Percentiles rank a stretch among this genome's conserved stretches.
Conservation (phyloP, 1,140 invertebrate genomes). For the Drosophila equinoxialis region DNA sequence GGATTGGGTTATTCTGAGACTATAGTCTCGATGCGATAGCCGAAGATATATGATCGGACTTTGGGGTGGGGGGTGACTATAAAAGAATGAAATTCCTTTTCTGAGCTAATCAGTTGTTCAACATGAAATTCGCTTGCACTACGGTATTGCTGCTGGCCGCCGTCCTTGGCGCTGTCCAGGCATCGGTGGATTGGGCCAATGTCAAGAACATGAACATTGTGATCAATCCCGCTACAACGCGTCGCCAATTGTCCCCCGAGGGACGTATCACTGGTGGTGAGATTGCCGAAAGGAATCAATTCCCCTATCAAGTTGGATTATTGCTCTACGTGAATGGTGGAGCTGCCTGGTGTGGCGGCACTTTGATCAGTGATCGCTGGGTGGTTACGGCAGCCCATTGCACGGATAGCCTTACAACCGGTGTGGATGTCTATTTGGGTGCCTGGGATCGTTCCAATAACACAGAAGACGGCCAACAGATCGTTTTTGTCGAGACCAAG, state of each 20-base stretch:
- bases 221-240: constrained; percentile 20
- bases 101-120: constrained; percentile 22
- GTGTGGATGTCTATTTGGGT: constrained; percentile 71
- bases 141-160: constrained; percentile 39
- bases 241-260: constrained; percentile 6
- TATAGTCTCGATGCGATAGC: neutral
- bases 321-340: constrained; percentile 71
- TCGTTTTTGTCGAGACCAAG: constrained; percentile 57
- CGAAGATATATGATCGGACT: constrained; percentile 13
- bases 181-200: constrained; percentile 40
- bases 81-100: constrained; percentile 2
- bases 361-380: constrained; percentile 84
- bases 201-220: constrained; percentile 47
- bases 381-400: constrained; percentile 87
- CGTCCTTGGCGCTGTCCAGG: constrained; percentile 33
- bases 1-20: constrained; percentile 5
- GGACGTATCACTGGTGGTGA: constrained; percentile 71
- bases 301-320: constrained; percentile 84
- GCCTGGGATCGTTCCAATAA: constrained; percentile 59
- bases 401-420: constrained; percentile 80
- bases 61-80: constrained; percentile 2
- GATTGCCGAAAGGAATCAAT: constrained; percentile 80
- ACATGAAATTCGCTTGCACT: constrained; percentile 50
- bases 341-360: constrained; percentile 85
- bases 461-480: constrained; percentile 58